Conservation (phyloP, 37 sponge, comb jelly and placozoan species). For the Oopsacas minuta region DNA sequence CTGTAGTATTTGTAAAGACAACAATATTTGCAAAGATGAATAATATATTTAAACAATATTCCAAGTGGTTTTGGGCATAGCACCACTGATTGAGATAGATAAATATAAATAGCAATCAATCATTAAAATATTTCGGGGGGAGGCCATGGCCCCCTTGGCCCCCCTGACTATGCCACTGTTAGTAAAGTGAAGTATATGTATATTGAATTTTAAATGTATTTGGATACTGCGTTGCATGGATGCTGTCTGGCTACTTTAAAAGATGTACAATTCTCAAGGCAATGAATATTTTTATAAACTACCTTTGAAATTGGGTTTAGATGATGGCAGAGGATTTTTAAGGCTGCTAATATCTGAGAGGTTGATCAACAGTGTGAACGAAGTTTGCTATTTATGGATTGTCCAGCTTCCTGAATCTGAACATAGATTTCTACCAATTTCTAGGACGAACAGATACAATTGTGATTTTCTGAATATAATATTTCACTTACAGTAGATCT, state of each 20-base stretch:
- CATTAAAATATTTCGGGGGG: not conserved
- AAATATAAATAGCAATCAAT: not conserved
- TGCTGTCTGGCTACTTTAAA: not conserved
- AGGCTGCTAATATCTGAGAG: not conserved
- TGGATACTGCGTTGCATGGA: not conserved
- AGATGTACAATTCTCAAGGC: not conserved
- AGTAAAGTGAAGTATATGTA: no score
- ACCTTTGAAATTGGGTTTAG: not conserved
- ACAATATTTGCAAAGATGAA: not conserved
- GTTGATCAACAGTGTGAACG: not conserved
- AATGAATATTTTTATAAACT: not conserved
- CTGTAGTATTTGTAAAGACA: not conserved
- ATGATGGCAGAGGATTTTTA: conserved; percentile 7
- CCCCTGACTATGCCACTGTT: not conserved
- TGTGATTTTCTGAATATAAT: not conserved
- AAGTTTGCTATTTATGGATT: not conserved
- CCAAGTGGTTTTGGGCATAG: not conserved
- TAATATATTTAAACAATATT: not conserved
- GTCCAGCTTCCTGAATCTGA: not conserved
- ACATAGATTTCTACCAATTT: not conserved
- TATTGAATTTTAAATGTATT: no score
- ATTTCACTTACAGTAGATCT: conserved; percentile 7
- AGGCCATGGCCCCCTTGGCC: not conserved
- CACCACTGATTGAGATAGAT: not conserved
- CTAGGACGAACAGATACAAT: not conserved